Base-by-base conservation (phyloP, 2,113 vertebrate genomes). In the Cynocephalus volans region DNA sequence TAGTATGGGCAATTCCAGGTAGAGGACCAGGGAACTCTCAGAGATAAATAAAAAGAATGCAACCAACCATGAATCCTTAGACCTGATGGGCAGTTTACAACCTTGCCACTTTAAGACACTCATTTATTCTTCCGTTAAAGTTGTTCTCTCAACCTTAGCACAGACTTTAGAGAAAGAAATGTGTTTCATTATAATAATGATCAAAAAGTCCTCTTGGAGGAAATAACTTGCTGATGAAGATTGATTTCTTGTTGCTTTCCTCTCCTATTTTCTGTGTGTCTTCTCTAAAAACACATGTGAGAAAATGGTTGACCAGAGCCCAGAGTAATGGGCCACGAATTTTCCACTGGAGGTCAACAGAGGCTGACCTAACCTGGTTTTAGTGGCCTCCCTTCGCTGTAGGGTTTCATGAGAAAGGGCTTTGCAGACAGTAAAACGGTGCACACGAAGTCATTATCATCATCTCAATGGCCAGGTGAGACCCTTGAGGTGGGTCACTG, bases 151-250 rank as follows among this genome's bases (percentile, higher is more conserved):
- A 93, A 92, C 50, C 90, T 96, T 87, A 94, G 79, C 52, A 21
- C 13, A 79, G 45, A 62, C 84, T 92, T 92, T 67, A 82, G 87
- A 90, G 83, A 92, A 91, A 96, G 75, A 75, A 93, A 50, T 75
- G 26, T 26, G 56, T 88, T 96, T 88, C 15, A 7, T 90, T 90
- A 62, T 24, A 84, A 65, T 92, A 86, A 92, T 88, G 88, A 95
- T 96, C 92, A 67, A 89, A 94, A 97, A 45, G 65, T 86, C 52
- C 75, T 56, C 90, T 86, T 60, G 76, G 75, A 95, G 97, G 85
- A 94, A 97, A 97, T 95, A 88, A 80, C 50, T 88, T 92, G 86
- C 45, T 70, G 64, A 97, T 97, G 70, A 84, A 97, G 60, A 92
- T 84, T 88, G 87, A 95, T 96, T 88, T 77, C 65, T 87, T 33